Base-by-base conservation (phyloP, 2,888 invertebrate species). In the Psococerastis gibbosa region DNA sequence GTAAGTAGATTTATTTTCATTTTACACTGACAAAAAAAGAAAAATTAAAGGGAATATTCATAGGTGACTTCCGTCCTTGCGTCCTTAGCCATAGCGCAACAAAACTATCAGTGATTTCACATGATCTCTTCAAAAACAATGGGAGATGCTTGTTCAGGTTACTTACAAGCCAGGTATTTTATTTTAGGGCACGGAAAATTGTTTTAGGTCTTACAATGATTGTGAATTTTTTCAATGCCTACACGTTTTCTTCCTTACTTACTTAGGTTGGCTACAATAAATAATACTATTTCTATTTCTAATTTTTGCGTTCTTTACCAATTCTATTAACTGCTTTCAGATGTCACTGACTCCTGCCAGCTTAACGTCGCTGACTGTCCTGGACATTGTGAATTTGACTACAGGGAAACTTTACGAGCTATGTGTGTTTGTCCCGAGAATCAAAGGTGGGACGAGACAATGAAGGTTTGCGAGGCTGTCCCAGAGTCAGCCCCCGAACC, bases 371-470 rank as follows among this genome's bases (percentile, higher is more conserved):
- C 75, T 45, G 62, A 67, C 41, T 84, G 83, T 55, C 70, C 77
- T 49, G 66, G 77, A 50, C 64, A 61, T 9, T 84, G 83, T 56
- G 60, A 64, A 43, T 82, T 78, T 53, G 72, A 79, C 56, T 73
- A 74, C 53, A 54, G 62, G 18, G n/a, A n/a, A n/a, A 51, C 47
- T 23, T 66, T 75, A 45, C 68, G 71, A 41, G 81, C 82, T 55
- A 60, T 59, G 22, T 84, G 83, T 56, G 64, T 60, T 2, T 83
- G 82, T 56, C 71, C 72, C 8, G 57, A 61, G 32, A 70, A 69
- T 22, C 54, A 71, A 64, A 52, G 63, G 42, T 56, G 79, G 57
- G 61, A 61, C 55, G 50, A 49, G 11, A 61, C 62, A 52, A 62
- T 57, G 13, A 69, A 65, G 54, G 62, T 54, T 22, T 72, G 71